Percentiles rank a stretch among this genome's conserved stretches.
These are phyloP conservation scores for Drosophila seclusa DNA, from an alignment of 2,888 invertebrate genomes.

Conservation along the genomic window DNA sequence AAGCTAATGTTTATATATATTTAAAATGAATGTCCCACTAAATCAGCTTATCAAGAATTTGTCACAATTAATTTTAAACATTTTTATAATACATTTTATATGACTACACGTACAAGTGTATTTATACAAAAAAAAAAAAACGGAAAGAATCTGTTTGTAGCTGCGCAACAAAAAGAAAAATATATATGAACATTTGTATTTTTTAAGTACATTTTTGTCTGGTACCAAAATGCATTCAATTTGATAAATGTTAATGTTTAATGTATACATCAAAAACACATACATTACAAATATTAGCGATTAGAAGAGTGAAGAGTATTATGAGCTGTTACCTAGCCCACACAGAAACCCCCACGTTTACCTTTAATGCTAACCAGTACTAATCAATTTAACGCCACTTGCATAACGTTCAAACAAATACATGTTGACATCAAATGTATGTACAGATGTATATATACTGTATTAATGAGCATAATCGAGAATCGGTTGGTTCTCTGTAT, in stretches of 20 bases:
- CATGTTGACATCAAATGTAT: constrained; percentile 45
- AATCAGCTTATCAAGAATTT: constrained; percentile 57
- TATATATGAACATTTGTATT: constrained; percentile 51
- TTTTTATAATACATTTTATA: constrained; percentile 74
- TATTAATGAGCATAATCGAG: constrained; percentile 17
- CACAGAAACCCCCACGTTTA: constrained; percentile 56
- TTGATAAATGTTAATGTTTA: constrained; percentile 66
- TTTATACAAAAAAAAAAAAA: constrained; percentile 22
- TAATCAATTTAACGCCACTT: constrained; percentile 45
- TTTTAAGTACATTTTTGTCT: constrained; percentile 64
- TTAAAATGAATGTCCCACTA: constrained; percentile 61
- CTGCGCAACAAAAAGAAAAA: constrained; percentile 43
- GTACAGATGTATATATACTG: constrained; percentile 31
- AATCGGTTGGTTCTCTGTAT: constrained; percentile 23
- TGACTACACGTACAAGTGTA: constrained; percentile 31
- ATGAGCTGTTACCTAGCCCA: constrained; percentile 63
- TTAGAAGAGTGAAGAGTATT: constrained; percentile 43
- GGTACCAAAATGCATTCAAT: constrained; percentile 78
- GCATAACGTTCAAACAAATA: constrained; percentile 40
- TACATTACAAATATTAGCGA: constrained; percentile 24
- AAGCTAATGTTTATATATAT: constrained; percentile 26
- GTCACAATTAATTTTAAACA: constrained; percentile 48
- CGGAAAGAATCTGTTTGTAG: constrained; percentile 34
- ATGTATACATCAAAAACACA: constrained; percentile 31
- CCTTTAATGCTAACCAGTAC: constrained; percentile 35